Base-by-base conservation (phyloP, 2,113 vertebrate species). In the Ptychochromis oligacanthus region DNA sequence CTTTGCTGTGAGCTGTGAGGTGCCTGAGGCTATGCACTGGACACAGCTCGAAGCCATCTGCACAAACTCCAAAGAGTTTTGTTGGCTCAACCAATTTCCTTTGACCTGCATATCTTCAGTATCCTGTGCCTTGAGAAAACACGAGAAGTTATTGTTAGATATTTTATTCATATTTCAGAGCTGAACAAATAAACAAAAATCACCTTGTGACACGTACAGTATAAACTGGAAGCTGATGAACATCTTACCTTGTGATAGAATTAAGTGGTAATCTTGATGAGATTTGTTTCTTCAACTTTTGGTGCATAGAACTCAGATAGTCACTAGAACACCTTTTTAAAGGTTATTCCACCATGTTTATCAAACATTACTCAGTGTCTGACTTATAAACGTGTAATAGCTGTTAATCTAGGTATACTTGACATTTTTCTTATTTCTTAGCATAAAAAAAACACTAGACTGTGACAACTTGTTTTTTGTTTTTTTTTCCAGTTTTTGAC, bases 91-190 rank as follows among this genome's bases (percentile, higher is more conserved):
- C 56, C 81, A 14, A 83, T 64, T 85, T 83, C 49, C 61, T 77
- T 40, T 84, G 65, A 86, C 88, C 58, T 74, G 82, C 91, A 79
- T 80, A 88, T 82, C 60, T 87, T 87, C 31, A 80, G 52, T 87
- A 89, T 81, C 77, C 87, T 76, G 87, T 93, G 93, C 91, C 91
- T 94, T 92, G 56, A 76, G 22, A 34, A 83, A 75, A 75, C 12
- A 58, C 24, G 0, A 38, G 17, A 40, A 61, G n/a, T 77, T 59
- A 28, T 49, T 31, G 24, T 79, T 20, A 77, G 67, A 40, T 72
- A 61, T 67, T 83, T 86, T 62, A 82, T 76, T 82, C 56, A 61
- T 34, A 40, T 84, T 77, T 80, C 26, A 89, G 61, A 88, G 61
- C 81, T 64, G 75, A 61, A 76, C 56, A 54, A 82, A 80, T n/a